phyloP scores from a whole-genome alignment of 1,140 invertebrate genomes.

The Heliconius hewitsoni region DNA sequence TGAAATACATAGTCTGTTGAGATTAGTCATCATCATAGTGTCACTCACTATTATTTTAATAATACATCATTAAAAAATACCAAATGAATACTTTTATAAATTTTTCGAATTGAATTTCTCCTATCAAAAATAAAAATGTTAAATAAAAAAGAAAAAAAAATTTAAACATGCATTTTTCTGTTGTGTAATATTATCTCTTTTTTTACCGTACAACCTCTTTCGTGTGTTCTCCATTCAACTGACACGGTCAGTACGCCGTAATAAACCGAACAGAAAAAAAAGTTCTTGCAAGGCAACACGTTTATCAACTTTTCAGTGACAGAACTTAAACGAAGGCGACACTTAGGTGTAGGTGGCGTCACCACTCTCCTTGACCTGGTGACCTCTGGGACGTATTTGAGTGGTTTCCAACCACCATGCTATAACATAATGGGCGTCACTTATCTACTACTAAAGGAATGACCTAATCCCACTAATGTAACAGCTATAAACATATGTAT shows the following conservation, averaged over 20 bases:
- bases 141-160: neutral
- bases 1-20: too few relatives aligned
- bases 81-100: too few relatives aligned
- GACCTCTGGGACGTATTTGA: constrained; percentile 12
- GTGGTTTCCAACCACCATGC: neutral
- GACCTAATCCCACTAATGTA: neutral
- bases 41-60: too few relatives aligned
- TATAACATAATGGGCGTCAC: neutral
- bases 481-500: too few relatives aligned
- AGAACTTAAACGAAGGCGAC: neutral
- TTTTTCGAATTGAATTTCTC: neutral
- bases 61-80: too few relatives aligned
- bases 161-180: too few relatives aligned
- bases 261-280: neutral
- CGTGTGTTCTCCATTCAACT: too few relatives aligned
- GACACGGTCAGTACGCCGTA: too few relatives aligned
- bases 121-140: neutral
- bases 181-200: too few relatives aligned
- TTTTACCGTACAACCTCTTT: too few relatives aligned
- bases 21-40: too few relatives aligned
- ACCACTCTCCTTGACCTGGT: constrained; percentile 21
- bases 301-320: neutral
- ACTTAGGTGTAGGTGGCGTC: constrained; percentile 4
- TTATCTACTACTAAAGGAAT: neutral
- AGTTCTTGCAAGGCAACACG: neutral